Conservation (phyloP, 2,113 vertebrate species). For the Phasianus colchicus region DNA sequence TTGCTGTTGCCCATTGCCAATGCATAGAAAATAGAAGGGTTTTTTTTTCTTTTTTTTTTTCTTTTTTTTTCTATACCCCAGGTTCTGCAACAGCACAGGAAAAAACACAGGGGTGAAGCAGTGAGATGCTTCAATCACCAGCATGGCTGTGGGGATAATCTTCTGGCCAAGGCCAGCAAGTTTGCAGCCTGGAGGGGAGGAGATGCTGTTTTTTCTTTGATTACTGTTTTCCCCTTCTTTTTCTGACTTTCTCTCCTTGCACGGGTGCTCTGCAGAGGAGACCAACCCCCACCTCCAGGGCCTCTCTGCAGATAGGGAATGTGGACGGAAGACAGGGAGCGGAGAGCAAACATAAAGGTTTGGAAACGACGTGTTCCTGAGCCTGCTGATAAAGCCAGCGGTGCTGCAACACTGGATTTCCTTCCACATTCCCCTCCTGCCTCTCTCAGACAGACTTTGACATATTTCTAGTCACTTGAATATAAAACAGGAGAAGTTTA, state of each 20-base stretch:
- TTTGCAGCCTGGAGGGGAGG: background rate
- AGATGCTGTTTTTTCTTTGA: background rate
- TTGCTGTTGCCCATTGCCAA: background rate
- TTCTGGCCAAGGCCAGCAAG: background rate
- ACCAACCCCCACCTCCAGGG: background rate
- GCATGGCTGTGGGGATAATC: background rate
- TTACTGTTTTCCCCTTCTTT: fast-evolving
- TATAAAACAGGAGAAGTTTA: background rate
- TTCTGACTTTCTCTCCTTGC: background rate
- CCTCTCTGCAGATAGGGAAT: background rate
- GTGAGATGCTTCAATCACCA: background rate
- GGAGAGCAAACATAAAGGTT: background rate
- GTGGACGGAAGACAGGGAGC: background rate
- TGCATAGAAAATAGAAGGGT: background rate
- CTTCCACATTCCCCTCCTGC: fast-evolving
- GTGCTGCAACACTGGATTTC: background rate
- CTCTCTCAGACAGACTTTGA: background rate
- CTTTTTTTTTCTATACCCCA: background rate
- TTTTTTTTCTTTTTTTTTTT: background rate
- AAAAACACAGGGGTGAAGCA: background rate
- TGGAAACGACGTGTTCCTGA: fast-evolving
- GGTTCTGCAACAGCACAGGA: fast-evolving
- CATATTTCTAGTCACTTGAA: background rate
- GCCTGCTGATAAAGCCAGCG: background rate
- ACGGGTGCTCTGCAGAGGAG: background rate